Base-by-base conservation (phyloP, 2,113 vertebrate species). In the Myrmophylax atrothorax region DNA sequence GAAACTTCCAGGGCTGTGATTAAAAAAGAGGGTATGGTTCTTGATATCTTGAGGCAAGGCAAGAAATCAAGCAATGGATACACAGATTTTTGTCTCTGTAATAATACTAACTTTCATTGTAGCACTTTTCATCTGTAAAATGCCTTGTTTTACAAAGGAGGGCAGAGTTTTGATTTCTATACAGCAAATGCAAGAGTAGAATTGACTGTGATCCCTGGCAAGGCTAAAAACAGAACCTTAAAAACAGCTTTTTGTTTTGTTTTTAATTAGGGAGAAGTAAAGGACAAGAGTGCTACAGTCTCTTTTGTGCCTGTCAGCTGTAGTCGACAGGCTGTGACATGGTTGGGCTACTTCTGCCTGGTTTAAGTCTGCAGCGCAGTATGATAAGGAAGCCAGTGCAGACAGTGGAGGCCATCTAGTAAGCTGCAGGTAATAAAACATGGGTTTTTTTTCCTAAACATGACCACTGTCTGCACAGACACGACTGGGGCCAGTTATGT, bases 401-500 rank as follows among this genome's bases (percentile, higher is more conserved):
- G 26, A 42, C 19, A 60, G 35, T 26, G 25, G 7, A 80, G 49
- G 67, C 33, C 11, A 5, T 64, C 42, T 75, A 50, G 17, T 35
- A 68, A 72, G 29, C 19, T 2, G 2, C 10, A 46, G 64, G 73
- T 90, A 74, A 40, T 70, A 70, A 90, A 81, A 31, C 7, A 0
- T 9, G 17, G 0, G 0, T 0, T 19, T 67, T 69, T 79, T 37
- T n/a, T 23, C 5, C 13, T 63, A 18, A 76, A 9, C 40, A 23
- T 2, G 12, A 47, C 44, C 18, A 24, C 13, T 78, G 10, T 37
- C 25, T 19, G 12, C 31, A 5, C 3, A 3, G 50, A n/a, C 18
- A 5, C 0, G 2, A 4, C 7, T 2, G 2, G 11, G 28, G 3
- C 33, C 33, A 6, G 24, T 46, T 59, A 15, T 0, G 1, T 74